Conservation (phyloP, 1,140 invertebrate genomes). For the Drosophila pseudoobscura region DNA sequence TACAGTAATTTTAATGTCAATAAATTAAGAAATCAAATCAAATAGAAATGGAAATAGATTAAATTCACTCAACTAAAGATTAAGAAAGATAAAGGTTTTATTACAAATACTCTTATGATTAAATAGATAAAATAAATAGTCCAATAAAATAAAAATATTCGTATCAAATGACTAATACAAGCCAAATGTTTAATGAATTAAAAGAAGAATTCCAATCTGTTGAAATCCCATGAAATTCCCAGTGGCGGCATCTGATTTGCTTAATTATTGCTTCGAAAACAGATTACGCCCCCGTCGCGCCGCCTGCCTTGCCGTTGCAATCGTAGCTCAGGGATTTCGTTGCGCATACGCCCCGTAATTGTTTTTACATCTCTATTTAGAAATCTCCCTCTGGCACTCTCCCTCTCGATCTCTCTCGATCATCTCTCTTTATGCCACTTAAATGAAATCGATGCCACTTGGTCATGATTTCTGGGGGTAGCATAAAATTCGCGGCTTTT, state of each 20-base stretch:
- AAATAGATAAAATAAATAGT: too few species aligned
- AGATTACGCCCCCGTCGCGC: slow-evolving; percentile 8
- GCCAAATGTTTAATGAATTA: too few species aligned
- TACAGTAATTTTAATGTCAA: too few species aligned
- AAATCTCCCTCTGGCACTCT: too few species aligned
- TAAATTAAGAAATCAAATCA: too few species aligned
- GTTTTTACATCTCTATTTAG: neutral
- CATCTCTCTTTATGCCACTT: neutral
- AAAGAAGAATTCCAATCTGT: neutral
- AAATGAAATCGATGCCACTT: slow-evolving; percentile 44
- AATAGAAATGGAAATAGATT: too few species aligned
- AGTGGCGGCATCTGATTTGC: neutral
- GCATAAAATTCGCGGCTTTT: neutral
- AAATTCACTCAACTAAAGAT: too few species aligned
- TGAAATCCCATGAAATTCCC: slow-evolving; percentile 5
- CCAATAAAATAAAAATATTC: too few species aligned
- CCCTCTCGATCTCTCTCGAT: neutral
- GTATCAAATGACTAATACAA: too few species aligned
- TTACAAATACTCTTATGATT: too few species aligned
- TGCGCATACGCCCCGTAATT: slow-evolving; percentile 56
- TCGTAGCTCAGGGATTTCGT: slow-evolving; percentile 45
- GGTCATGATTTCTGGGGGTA: slow-evolving; percentile 41
- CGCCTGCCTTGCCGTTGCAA: slow-evolving; percentile 1
- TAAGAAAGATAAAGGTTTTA: too few species aligned
- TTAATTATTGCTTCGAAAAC: slow-evolving; percentile 41